phyloP scores from a whole-genome alignment of 2,888 invertebrate species.

The Leucophora obtusa region DNA sequence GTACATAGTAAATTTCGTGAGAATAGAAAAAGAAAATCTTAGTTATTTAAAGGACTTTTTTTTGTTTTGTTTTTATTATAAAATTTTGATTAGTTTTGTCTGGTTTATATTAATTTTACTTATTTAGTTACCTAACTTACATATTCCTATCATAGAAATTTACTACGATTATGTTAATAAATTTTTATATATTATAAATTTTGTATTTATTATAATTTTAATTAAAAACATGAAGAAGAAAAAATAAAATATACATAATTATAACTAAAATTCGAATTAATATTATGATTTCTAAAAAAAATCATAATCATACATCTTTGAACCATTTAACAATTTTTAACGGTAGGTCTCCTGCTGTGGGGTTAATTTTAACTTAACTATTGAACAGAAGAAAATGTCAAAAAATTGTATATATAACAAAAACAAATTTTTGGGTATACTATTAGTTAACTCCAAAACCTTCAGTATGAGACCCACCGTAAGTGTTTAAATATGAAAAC shows the following conservation, averaged over 20 bases:
- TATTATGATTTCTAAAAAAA: no score
- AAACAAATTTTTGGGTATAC: no score
- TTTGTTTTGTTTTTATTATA: background rate
- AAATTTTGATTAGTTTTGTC: background rate
- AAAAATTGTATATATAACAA: no score
- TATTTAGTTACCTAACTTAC: background rate
- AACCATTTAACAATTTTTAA: background rate
- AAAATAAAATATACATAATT: background rate
- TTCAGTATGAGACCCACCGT: no score
- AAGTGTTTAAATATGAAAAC: background rate
- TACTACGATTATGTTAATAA: conserved; percentile 32
- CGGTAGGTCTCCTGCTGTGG: no score
- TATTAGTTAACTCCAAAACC: no score
- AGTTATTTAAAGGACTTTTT: background rate
- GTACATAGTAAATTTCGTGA: background rate
- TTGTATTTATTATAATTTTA: conserved; percentile 3
- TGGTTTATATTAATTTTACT: conserved; percentile 28
- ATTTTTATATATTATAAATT: background rate
- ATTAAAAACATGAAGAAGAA: background rate
- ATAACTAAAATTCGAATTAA: background rate
- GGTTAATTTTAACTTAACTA: no score
- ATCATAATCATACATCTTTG: background rate
- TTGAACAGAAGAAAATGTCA: no score
- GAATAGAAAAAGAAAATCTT: background rate
- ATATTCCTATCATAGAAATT: conserved; percentile 44